Evolutionary conservation across 2,797 vertebrate species (phyloP).

Genomic region (Falco biarmicus): DNA sequence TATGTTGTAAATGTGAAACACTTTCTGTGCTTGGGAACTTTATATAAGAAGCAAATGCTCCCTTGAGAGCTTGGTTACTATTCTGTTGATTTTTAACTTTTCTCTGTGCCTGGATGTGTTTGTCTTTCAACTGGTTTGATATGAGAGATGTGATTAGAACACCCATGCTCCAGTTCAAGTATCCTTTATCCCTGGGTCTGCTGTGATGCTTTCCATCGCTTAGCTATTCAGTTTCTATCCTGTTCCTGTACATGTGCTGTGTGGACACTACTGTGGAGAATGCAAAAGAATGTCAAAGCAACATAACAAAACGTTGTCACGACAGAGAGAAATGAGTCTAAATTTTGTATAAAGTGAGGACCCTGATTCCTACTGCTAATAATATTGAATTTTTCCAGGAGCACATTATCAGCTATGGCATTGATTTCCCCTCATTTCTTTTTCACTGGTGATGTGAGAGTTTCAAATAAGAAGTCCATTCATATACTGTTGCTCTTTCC

Average conservation of each 20-base stretch:
- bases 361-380: background rate
- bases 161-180: background rate
- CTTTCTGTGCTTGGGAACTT: background rate
- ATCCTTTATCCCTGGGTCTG: background rate
- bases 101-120: background rate
- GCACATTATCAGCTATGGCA: background rate
- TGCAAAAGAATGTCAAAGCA: background rate
- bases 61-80: background rate
- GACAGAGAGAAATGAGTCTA: background rate
- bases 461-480: background rate
- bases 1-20: background rate
- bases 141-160: background rate
- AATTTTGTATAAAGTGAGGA: background rate
- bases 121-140: background rate
- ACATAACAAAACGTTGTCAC: background rate
- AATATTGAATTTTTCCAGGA: background rate
- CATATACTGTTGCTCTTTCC: background rate
- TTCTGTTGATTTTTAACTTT: background rate
- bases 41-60: background rate
- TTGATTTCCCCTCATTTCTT: background rate
- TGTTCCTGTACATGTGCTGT: fast-evolving
- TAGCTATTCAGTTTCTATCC: background rate
- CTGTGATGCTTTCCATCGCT: background rate
- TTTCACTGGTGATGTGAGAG: background rate
- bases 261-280: background rate